These are phyloP conservation scores for Carcharodon carcharias DNA, from an alignment of 2,797 vertebrate genomes.

Conservation along the genomic window DNA sequence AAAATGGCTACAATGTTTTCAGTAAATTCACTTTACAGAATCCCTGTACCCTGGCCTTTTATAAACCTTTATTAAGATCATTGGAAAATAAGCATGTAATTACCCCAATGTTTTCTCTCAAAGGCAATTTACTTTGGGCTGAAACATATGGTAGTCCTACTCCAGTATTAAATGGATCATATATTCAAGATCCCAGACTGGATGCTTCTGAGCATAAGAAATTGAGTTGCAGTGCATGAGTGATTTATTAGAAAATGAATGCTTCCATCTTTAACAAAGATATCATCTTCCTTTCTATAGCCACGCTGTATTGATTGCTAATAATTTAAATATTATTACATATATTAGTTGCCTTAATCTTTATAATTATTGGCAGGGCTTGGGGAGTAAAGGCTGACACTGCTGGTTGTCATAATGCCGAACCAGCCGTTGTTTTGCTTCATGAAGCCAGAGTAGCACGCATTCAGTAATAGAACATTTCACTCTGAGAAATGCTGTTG, in stretches of 20 bases:
- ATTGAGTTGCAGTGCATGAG: not conserved
- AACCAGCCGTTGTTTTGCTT: not conserved
- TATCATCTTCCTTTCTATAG: not conserved
- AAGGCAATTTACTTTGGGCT: conserved; percentile 3
- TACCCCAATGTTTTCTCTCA: not conserved
- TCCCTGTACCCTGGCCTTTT: not conserved
- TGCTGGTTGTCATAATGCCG: not conserved
- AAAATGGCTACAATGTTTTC: not conserved
- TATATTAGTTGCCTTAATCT: not conserved
- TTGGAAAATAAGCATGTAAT: conserved; percentile 23
- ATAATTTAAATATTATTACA: not conserved
- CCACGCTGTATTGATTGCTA: not conserved
- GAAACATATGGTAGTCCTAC: not conserved
- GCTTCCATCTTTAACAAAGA: conserved; percentile 26
- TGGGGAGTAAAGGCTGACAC: not conserved
- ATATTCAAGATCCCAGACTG: not conserved
- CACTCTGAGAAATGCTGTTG: conserved; percentile 22
- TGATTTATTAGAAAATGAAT: conserved; percentile 28
- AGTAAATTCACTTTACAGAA: not conserved
- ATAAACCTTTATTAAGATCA: conserved; percentile 9
- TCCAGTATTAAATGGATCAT: conserved; percentile 10
- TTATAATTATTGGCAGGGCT: not conserved
- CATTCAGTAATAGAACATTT: not conserved
- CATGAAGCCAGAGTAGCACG: not conserved
- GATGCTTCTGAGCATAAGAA: not conserved